Base-by-base conservation (phyloP, 2,888 invertebrate genomes). In the Drosophila cognata region DNA sequence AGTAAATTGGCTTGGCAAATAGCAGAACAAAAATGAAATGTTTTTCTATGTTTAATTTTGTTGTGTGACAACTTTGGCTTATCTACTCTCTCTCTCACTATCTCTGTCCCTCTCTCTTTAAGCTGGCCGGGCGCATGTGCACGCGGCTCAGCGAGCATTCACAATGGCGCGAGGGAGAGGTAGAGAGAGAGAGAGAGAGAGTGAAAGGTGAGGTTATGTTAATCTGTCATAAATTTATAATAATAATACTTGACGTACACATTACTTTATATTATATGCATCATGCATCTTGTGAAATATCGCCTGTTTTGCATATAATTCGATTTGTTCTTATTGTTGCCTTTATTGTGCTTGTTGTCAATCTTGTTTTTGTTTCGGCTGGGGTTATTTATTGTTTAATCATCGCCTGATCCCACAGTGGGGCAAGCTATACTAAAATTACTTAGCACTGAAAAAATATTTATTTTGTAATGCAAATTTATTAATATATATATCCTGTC, bases 241-340 rank as follows among this genome's bases (percentile, higher is more conserved):
- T 50, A 65, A 21, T 57, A 65, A 31, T 46, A 58, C 48, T 46
- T 60, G 66, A 63, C 63, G 51, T 35, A 53, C 59, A 66, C 76
- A 63, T 70, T 56, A 43, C 29, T 56, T 35, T 68, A 66, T 73
- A 56, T n/a, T 38, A 38, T 56, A 56, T 38, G 16, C 18, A 41
- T 41, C 18, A 55, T 43, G 41, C 43, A 57, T 66, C n/a, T 70
- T 60, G 57, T 71, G 64, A 74, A 81, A 71, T 77, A 85, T 85
- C 81, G 74, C 77, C 76, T 88, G 85, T 83, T 85, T 85, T 84
- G 69, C 81, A 81, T 59, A 74, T 59, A 74, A 77, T 71, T 64
- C 55, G 79, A 71, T 76, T 73, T 74, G 69, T 70, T 60, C 63
- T 66, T 66, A 65, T 72, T 72, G 50, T 71, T 70, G 58, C 63